Base-by-base conservation (phyloP, 2,113 vertebrate species). In the Gracilinanus agilis region DNA sequence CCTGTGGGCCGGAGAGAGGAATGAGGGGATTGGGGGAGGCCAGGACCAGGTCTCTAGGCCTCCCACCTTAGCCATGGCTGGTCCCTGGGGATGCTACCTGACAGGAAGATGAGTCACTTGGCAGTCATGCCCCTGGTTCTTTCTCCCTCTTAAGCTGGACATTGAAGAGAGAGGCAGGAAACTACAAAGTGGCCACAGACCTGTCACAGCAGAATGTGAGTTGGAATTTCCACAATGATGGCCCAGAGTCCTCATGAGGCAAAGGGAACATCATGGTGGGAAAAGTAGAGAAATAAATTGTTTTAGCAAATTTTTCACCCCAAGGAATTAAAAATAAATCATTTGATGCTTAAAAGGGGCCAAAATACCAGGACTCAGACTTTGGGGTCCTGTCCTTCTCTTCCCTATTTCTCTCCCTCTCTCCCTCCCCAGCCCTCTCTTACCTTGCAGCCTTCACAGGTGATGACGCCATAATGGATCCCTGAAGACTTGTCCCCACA, bases 391-490 rank as follows among this genome's bases (percentile, higher is more conserved):
- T 83, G 19, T 40, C 67, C 2, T n/a, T n/a, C n/a, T 40, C 67
- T 40, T 83, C 67, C 40, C 16, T 34, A n/a, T 75, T 12, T 19
- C 61, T 34, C 61, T 67, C 61, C 61, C 34, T 67, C 34, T 83
- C 3, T 40, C 29, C 67, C 34, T 21, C 67, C 24, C 6, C 44
- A 27, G 24, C 13, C 88, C 0, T 5, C 11, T 88, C 98, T 98
- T 97, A 98, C 98, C 97, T 98, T 98, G 96, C 98, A 98, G 56
- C 98, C 98, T 92, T 98, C 98, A 0, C 98, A 98, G 90, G 98
- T 99, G 98, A 99, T 99, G 89, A 99, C 99, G 0, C 99, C 99
- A 75, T 99, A 99, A 98, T 99, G 99, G n/a, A 83, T 83, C n/a
- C 67, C 67, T 21, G 67, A 83, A 25, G 67, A 83, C 67, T 83